Conservation (phyloP, 2,888 invertebrate genomes). For the Cyaniris semiargus region DNA sequence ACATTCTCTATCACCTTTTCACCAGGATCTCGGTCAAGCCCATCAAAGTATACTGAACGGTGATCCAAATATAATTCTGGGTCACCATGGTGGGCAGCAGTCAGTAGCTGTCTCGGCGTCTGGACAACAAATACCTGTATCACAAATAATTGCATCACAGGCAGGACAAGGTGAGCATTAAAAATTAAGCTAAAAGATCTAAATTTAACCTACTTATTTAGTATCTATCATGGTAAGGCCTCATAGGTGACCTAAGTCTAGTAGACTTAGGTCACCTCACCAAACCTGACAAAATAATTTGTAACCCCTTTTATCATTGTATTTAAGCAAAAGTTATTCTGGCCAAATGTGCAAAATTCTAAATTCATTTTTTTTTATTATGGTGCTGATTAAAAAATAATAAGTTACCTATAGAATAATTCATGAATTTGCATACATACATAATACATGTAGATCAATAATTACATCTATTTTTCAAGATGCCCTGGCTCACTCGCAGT, state of each 20-base stretch:
- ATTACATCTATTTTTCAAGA: slow-evolving; percentile 51
- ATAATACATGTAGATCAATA: neutral
- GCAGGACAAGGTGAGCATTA: slow-evolving; percentile 56
- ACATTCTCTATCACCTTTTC: neutral
- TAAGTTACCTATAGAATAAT: too few species aligned
- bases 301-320: too few species aligned
- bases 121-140: slow-evolving; percentile 71
- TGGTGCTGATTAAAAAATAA: too few species aligned
- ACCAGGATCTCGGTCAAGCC: slow-evolving; percentile 72
- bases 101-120: slow-evolving; percentile 70
- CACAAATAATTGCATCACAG: slow-evolving; percentile 73
- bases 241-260: too few species aligned
- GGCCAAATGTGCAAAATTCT: too few species aligned
- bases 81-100: slow-evolving; percentile 77
- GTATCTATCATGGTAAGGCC: too few species aligned
- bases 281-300: too few species aligned
- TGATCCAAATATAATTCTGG: slow-evolving; percentile 76
- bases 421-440: too few species aligned
- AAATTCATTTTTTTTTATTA: too few species aligned
- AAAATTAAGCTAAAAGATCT: neutral
- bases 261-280: too few species aligned
- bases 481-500: slow-evolving; percentile 69
- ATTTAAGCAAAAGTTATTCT: neutral
- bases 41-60: slow-evolving; percentile 74
- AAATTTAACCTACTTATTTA: too few species aligned